A percentile compares a stretch with the other conserved stretches of the same genome.
Conservation (phyloP, 2,797 vertebrate species). For the Petrocephalus schoutedeni region DNA sequence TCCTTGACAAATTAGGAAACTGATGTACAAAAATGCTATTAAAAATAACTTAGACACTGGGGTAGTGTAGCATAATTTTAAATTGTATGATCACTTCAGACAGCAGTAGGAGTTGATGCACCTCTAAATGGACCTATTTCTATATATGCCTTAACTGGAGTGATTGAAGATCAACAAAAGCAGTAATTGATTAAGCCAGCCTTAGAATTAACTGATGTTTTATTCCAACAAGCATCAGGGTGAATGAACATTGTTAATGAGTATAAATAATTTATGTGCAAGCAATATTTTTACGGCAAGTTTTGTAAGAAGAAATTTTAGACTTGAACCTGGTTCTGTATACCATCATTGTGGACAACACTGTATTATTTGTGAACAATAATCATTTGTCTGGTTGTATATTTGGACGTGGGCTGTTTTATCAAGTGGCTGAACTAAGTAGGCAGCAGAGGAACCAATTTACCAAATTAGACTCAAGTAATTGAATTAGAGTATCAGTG, state of each 20-base stretch:
- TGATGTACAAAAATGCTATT: background rate
- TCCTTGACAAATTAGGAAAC: background rate
- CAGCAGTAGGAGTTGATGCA: background rate
- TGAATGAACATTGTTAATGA: background rate
- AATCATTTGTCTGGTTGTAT: background rate
- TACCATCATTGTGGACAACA: background rate
- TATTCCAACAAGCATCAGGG: background rate
- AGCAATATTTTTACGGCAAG: background rate
- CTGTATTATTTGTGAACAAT: background rate
- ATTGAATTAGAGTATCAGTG: background rate
- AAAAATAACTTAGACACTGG: background rate
- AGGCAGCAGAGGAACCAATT: background rate
- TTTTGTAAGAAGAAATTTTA: background rate
- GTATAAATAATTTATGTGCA: background rate
- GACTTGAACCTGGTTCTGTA: background rate
- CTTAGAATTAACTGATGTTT: background rate
- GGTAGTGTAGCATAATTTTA: background rate
- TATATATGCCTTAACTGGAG: conserved; percentile 17
- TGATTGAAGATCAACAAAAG: background rate
- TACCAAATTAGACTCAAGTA: background rate
- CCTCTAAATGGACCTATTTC: background rate
- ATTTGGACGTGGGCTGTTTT: background rate
- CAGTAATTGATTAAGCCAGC: background rate
- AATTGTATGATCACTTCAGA: background rate
- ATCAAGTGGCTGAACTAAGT: background rate